Evolutionary conservation across 2,888 invertebrate species (phyloP), one percentile per base, ranked within the genome.

Genomic region (Steromphala cineraria): DNA sequence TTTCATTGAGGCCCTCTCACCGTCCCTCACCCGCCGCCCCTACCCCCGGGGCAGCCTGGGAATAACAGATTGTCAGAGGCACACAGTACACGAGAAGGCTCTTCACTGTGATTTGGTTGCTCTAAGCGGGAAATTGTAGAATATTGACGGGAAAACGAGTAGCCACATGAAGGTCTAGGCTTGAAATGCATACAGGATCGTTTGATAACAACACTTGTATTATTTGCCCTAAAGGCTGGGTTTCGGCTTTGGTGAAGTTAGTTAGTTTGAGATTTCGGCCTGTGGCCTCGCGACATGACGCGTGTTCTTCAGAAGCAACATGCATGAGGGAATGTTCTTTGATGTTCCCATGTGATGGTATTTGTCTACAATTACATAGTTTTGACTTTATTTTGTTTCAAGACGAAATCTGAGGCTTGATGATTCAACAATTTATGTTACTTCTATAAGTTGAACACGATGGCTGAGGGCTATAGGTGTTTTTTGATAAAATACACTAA

Each of bases 41-140:
- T n/a, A 40, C 71, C 71, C 71, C 31, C 36, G 40, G 71, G 40
- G n/a, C 31, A 36, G 71, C n/a, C 36, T 71, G 31, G 36, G 71
- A 71, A 71, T 71, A 71, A 36, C 71, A 71, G 71, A 71, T 71
- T 71, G 71, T 71, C 71, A 71, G 31, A 36, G 36, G 40, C 71
- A 71, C 71, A 40, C 40, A 40, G 28, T 36, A 40, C 31, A 40
- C 17, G 71, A 71, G 40, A 36, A 15, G 36, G 19, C 71, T 71
- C 71, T 71, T 62, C 62, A 62, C 28, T 24, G 28, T 28, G 62
- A 24, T 28, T 62, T 62, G 24, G 62, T 13, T 28, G 62, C 62
- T 62, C 62, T 62, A 62, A 62, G 62, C 62, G 21, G 62, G 62
- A 62, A 62, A 62, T 62, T 62, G 24, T 62, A 62, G 62, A 62